Percentiles rank a stretch among this genome's conserved stretches.
phyloP scores from a whole-genome alignment of 2,113 vertebrate species.

The Dipodomys merriami region DNA sequence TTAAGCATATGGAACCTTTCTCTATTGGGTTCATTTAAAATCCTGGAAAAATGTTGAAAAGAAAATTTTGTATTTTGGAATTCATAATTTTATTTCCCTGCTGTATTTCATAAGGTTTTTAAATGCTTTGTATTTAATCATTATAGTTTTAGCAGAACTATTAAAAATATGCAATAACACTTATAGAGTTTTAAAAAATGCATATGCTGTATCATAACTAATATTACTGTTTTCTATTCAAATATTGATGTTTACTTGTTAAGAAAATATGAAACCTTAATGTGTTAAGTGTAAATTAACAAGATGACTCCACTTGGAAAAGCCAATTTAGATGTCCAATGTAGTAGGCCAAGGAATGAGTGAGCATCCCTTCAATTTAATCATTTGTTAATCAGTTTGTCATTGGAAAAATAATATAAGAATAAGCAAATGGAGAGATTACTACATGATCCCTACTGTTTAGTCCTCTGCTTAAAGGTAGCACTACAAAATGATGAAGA shows the following conservation, averaged over 20 bases:
- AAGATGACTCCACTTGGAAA: background rate
- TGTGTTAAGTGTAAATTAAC: constrained; percentile 47
- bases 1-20: constrained; percentile 60
- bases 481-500: constrained; percentile 18
- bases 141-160: constrained; percentile 27
- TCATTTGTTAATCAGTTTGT: background rate
- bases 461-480: constrained; percentile 50
- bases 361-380: constrained; percentile 22
- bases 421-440: constrained; percentile 34
- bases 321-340: constrained; percentile 21
- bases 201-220: constrained; percentile 17
- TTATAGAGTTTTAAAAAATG: background rate
- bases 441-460: background rate
- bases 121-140: constrained; percentile 10
- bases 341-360: background rate
- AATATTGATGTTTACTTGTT: constrained; percentile 65
- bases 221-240: constrained; percentile 40
- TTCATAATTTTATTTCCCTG: constrained; percentile 44
- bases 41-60: constrained; percentile 53
- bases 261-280: constrained; percentile 37
- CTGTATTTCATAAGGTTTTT: constrained; percentile 40
- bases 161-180: constrained; percentile 5
- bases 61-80: constrained; percentile 55
- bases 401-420: background rate
- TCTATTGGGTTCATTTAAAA: constrained; percentile 54